Conservation (phyloP, 2,797 vertebrate species). For the Petrocephalus sullivani region DNA sequence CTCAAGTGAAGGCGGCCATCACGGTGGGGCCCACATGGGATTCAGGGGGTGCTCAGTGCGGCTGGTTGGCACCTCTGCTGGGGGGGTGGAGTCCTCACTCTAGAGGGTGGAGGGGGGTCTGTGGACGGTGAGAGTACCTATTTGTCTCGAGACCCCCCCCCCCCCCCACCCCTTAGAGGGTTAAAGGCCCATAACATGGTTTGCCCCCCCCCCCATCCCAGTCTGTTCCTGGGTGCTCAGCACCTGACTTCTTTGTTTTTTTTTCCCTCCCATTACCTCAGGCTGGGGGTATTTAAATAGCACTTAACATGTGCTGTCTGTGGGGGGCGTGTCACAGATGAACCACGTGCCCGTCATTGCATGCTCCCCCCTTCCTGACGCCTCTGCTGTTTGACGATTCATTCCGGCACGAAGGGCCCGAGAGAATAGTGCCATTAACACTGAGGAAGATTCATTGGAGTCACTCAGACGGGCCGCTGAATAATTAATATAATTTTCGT, state of each 20-base stretch:
- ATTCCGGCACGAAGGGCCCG: not conserved
- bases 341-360: not conserved
- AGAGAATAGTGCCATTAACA: constrained; percentile 2
- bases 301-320: not conserved
- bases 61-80: not conserved
- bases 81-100: not conserved
- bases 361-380: too few species aligned
- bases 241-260: not conserved
- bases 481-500: constrained; percentile 15
- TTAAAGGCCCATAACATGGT: not conserved
- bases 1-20: not conserved
- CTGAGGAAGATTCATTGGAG: not conserved
- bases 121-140: not conserved
- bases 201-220: not conserved
- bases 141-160: not conserved
- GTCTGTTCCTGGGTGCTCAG: not conserved
- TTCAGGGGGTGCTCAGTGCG: not conserved
- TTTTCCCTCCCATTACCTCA: not conserved
- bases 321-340: not conserved
- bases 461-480: not conserved
- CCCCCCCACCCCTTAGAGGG: not conserved
- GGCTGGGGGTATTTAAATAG: not conserved
- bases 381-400: not conserved
- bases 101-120: not conserved
- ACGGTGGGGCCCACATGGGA: not conserved